Evolutionary conservation across 2,797 vertebrate species (phyloP).

Genomic region (Gymnodraco acuticeps): DNA sequence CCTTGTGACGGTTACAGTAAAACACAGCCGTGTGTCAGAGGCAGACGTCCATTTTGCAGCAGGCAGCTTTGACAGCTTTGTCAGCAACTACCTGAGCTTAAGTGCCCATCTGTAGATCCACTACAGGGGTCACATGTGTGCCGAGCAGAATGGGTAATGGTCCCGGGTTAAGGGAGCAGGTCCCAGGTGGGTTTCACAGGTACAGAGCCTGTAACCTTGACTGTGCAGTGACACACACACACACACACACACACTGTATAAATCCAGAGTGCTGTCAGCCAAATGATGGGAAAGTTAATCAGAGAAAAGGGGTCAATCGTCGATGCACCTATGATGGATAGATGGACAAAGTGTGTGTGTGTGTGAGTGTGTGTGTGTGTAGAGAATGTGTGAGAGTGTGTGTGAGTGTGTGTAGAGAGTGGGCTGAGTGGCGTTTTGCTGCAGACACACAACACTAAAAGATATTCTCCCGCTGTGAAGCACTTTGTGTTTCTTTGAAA

Average conservation of each 20-base stretch:
- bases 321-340: slow-evolving; percentile 60
- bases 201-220: slow-evolving; percentile 67
- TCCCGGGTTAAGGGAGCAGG: slow-evolving; percentile 62
- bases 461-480: slow-evolving; percentile 10
- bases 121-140: slow-evolving; percentile 67
- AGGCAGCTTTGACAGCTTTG: slow-evolving; percentile 66
- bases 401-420: slow-evolving; percentile 17
- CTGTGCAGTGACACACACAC: neutral
- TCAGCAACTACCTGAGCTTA: slow-evolving; percentile 67
- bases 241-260: slow-evolving; percentile 43
- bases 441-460: slow-evolving; percentile 24
- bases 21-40: slow-evolving; percentile 28
- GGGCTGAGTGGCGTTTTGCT: slow-evolving; percentile 35
- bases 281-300: slow-evolving; percentile 76
- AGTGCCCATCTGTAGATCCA: slow-evolving; percentile 65
- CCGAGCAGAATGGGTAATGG: slow-evolving; percentile 65
- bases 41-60: slow-evolving; percentile 57
- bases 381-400: slow-evolving; percentile 7
- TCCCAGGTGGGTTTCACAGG: slow-evolving; percentile 67
- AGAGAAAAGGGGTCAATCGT: slow-evolving; percentile 73
- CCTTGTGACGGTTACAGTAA: slow-evolving; percentile 23
- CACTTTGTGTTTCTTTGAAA: slow-evolving; percentile 40
- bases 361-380: slow-evolving; percentile 9
- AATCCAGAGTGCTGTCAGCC: slow-evolving; percentile 60
- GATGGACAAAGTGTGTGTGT: slow-evolving; percentile 27